Percentiles rank a stretch among this genome's conserved stretches.
Conservation (phyloP, 2,113 vertebrate species). For the Forbesichthys agassizii region DNA sequence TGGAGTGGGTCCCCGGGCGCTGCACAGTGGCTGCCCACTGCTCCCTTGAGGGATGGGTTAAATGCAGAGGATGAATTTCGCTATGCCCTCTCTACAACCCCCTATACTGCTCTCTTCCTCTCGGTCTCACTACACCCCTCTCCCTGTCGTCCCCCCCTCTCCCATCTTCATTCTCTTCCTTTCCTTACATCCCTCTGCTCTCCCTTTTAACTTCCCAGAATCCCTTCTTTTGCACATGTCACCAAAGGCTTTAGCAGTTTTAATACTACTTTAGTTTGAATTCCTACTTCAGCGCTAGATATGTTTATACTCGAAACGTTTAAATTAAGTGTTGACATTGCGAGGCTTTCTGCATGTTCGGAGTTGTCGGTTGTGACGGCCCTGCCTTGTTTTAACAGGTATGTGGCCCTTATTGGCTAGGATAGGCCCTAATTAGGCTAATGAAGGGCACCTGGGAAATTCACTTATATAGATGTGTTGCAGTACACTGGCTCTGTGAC, state of each 20-base stretch:
- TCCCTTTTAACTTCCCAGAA: not conserved
- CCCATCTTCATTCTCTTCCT: not conserved
- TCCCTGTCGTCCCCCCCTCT: not conserved
- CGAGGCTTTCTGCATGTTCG: not conserved
- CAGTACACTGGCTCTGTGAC: too few relatives aligned
- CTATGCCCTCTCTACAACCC: not conserved
- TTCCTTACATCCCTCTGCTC: not conserved
- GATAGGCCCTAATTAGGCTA: too few relatives aligned
- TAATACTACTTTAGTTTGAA: slow-evolving; percentile 38
- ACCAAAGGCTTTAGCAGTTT: slow-evolving; percentile 36
- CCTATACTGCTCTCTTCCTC: not conserved
- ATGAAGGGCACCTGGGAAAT: too few relatives aligned
- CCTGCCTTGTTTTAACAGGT: too few relatives aligned
- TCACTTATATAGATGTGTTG: too few relatives aligned
- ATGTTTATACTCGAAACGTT: slow-evolving; percentile 29
- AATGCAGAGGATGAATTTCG: too few relatives aligned
- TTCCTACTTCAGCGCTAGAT: slow-evolving; percentile 5
- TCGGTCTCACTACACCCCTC: not conserved
- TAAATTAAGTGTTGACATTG: slow-evolving; percentile 43
- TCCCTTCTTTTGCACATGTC: slow-evolving; percentile 19
- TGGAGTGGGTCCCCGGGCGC: too few relatives aligned
- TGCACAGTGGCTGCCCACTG: too few relatives aligned
- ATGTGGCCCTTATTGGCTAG: too few relatives aligned
- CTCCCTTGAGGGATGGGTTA: too few relatives aligned
- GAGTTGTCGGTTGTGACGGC: not conserved